Evolutionary conservation across 2,888 invertebrate species (phyloP).

Genomic region (Aporophyla lueneburgensis): DNA sequence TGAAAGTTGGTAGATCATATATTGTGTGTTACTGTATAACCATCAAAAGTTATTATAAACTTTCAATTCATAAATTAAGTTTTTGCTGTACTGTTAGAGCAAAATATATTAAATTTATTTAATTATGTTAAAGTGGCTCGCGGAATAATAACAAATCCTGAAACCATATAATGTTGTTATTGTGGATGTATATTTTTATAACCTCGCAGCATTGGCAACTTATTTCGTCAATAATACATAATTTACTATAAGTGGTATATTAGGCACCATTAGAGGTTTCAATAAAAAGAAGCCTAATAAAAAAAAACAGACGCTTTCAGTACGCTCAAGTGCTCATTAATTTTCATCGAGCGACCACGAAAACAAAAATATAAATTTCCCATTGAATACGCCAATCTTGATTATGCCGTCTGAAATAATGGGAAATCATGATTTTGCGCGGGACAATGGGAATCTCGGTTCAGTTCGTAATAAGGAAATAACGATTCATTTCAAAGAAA

Average conservation of each 20-base stretch:
- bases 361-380: constrained; percentile 50
- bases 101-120: too few species aligned
- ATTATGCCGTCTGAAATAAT: constrained; percentile 42
- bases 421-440: constrained; percentile 29
- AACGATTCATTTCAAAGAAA: constrained; percentile 25
- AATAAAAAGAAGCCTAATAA: neutral
- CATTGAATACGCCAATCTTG: constrained; percentile 52
- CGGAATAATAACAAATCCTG: neutral
- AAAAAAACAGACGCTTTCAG: constrained; percentile 16
- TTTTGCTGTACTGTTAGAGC: too few species aligned
- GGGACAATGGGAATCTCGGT: constrained; percentile 40
- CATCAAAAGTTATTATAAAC: too few species aligned
- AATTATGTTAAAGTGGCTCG: neutral
- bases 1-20: too few species aligned
- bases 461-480: constrained; percentile 22
- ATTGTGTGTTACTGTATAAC: too few species aligned
- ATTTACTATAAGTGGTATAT: neutral
- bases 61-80: too few species aligned
- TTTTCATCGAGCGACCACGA: constrained; percentile 24
- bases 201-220: neutral
- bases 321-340: constrained; percentile 20
- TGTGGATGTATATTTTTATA: neutral
- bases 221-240: neutral
- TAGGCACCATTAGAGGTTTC: neutral
- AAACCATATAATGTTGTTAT: neutral